These are phyloP conservation scores for Chloebia gouldiae DNA, from an alignment of 2,113 vertebrate genomes.

Conservation along the genomic window DNA sequence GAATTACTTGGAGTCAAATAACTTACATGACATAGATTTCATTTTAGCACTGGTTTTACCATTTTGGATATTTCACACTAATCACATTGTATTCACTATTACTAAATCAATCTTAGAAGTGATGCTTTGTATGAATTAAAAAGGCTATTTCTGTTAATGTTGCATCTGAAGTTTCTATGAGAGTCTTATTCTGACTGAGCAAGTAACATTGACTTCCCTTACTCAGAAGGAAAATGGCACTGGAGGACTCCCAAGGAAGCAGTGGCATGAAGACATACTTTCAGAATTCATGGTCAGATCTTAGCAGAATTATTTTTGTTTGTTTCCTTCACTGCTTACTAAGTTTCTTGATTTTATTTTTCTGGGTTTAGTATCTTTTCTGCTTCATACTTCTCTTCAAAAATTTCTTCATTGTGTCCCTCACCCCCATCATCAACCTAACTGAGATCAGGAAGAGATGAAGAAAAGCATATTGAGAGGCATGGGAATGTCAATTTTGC, in stretches of 20 bases:
- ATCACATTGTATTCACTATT: not conserved
- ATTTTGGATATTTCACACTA: not conserved
- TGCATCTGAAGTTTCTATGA: not conserved
- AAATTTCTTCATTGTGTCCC: not conserved
- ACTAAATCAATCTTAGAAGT: not conserved
- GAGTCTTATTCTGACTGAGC: not conserved
- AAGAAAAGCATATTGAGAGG: not conserved
- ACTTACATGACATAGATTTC: not conserved
- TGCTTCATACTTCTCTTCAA: not conserved
- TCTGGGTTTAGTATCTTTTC: not conserved
- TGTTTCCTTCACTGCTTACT: not conserved
- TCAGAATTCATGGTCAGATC: not conserved
- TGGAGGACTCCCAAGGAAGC: not conserved
- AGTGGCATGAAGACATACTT: not conserved
- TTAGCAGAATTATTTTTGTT: not conserved
- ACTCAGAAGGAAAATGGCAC: not conserved
- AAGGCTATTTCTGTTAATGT: not conserved
- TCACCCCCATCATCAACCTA: not conserved
- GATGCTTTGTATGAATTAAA: not conserved
- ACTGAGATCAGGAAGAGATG: not conserved
- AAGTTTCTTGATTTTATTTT: not conserved
- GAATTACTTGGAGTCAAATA: not conserved
- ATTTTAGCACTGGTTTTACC: not conserved
- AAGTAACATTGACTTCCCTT: not conserved
- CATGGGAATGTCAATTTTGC: not conserved